Base-by-base conservation (phyloP, 2,888 invertebrate species). In the Balanococcus diminutus region DNA sequence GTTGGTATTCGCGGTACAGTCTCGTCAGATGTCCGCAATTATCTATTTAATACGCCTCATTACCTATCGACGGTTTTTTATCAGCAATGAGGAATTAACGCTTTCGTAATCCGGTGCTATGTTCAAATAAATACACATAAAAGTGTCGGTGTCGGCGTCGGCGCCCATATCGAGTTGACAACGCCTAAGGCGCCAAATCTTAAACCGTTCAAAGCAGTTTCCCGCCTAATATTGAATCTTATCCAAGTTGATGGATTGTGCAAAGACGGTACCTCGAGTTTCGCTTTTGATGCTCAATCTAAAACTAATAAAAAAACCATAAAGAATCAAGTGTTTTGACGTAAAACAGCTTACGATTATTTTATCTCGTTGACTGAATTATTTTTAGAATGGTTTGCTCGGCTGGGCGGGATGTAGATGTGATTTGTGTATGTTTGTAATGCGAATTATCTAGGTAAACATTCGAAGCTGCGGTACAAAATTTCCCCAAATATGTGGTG, bases 221-320 rank as follows among this genome's bases (percentile, higher is more conserved):
- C 42, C 51, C 56, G 56, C 31, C 51, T 51, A 28, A 28, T 82
- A 56, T 82, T 82, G 82, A 51, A 51, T 32, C 51, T 25, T 46
- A 82, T 82, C 82, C 82, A 82, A 81, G 25, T 81, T 31, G 82
- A 3, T 82, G 82, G 32, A 82, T 82, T 51, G 51, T 82, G 46
- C 51, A 46, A 81, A 81, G 81, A 81, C 81, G 81, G 81, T 42
- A 42, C 46, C 42, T 28, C 46, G 46, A 51, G 39, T 82, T 56
- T 42, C 28, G 11, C 82, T 51, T 79, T 82, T 82, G 82, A 82
- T 82, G 82, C 51, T 82, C 25, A 82, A 82, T 82, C 51, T 82
- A 82, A 82, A 82, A 82, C 82, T 82, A 51, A 82, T 82, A 82
- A 51, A 82, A 32, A 82, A 82, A 56, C 56, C 82, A 82, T 81